Percentiles rank a stretch among this genome's conserved stretches.
Conservation (phyloP, 2,888 invertebrate genomes). For the Diaphora mendica region DNA sequence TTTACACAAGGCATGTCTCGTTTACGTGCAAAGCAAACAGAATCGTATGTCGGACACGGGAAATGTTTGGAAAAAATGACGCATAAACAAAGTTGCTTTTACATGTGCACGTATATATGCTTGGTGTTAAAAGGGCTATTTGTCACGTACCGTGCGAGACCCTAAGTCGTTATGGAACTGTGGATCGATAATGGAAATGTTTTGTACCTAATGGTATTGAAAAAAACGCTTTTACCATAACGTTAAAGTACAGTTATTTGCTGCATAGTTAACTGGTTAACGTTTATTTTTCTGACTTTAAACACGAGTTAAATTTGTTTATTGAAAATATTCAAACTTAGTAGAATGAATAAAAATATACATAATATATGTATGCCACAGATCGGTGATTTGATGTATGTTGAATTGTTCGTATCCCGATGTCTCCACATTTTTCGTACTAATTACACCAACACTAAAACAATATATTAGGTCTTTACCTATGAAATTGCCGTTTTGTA, state of each 20-base stretch:
- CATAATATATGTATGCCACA: no score
- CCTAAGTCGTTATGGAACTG: slow-evolving; percentile 39
- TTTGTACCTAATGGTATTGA: background rate
- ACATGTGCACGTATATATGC: slow-evolving; percentile 17
- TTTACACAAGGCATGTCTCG: slow-evolving; percentile 11
- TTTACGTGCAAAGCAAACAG: slow-evolving; percentile 14
- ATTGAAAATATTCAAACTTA: no score
- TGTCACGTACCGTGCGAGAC: slow-evolving; percentile 47
- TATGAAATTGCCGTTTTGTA: no score
- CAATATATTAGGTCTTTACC: no score
- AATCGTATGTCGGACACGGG: slow-evolving; percentile 8
- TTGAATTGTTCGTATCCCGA: no score
- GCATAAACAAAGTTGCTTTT: slow-evolving; percentile 8
- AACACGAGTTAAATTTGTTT: no score
- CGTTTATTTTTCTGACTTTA: no score
- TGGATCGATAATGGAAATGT: slow-evolving; percentile 48
- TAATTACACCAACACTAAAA: no score
- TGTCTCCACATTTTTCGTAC: no score
- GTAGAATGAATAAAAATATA: no score
- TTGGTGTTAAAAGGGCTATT: slow-evolving; percentile 52
- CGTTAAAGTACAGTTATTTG: background rate
- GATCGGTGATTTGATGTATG: no score
- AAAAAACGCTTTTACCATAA: background rate
- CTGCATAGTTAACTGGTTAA: background rate
- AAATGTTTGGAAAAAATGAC: slow-evolving; percentile 15